Conservation (phyloP, 2,888 invertebrate genomes). For the Megaustenia siamemsis region DNA sequence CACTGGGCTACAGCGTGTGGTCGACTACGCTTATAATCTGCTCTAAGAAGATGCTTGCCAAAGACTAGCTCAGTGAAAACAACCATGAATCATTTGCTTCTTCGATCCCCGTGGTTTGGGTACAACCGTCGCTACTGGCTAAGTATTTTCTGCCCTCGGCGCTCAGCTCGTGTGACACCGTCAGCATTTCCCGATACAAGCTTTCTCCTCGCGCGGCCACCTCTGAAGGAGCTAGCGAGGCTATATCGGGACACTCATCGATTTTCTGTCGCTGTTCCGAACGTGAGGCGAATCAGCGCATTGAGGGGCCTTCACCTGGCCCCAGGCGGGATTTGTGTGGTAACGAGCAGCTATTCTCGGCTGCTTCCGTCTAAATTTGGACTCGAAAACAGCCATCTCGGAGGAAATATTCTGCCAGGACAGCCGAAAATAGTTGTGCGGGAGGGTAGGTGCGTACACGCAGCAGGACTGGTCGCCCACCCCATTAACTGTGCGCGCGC, state of each 20-base stretch:
- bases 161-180: neutral
- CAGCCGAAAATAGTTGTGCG: conserved; percentile 40
- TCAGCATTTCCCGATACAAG: neutral
- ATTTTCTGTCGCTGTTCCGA: conserved; percentile 36
- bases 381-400: conserved; percentile 46
- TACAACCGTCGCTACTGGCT: too few relatives aligned
- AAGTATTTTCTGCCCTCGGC: too few relatives aligned
- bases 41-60: too few relatives aligned
- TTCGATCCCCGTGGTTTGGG: too few relatives aligned
- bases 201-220: neutral
- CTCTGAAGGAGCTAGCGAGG: neutral
- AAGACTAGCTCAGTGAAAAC: too few relatives aligned
- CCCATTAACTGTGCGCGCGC: too few relatives aligned
- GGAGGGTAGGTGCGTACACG: conserved; percentile 7
- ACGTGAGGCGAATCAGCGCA: conserved; percentile 31
- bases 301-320: conserved; percentile 39
- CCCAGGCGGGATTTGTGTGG: conserved; percentile 33
- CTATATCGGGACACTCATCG: conserved; percentile 52
- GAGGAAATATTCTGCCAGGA: conserved; percentile 45
- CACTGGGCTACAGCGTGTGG: too few relatives aligned
- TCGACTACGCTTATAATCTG: too few relatives aligned
- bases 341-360: conserved; percentile 46
- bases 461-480: neutral
- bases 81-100: too few relatives aligned
- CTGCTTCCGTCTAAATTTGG: conserved; percentile 42